phyloP scores from a whole-genome alignment of 2,888 invertebrate species.

The Protophormia terraenovae region DNA sequence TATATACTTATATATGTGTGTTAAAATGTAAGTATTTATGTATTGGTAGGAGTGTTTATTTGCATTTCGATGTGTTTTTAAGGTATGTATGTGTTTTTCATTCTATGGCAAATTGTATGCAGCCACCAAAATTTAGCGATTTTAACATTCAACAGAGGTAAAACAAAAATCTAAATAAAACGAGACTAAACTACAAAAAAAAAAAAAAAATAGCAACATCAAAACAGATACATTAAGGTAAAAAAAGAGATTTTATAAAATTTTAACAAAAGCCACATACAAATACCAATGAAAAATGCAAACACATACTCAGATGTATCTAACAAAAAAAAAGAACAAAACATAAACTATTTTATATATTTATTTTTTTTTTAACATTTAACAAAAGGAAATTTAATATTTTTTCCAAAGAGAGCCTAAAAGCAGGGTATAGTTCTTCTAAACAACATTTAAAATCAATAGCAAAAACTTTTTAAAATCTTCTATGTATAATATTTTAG shows the following conservation, averaged over 20 bases:
- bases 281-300: not conserved
- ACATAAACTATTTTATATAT: too few species aligned
- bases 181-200: not conserved
- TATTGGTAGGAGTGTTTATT: not conserved
- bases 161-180: not conserved
- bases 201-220: not conserved
- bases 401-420: not conserved
- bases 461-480: too few species aligned
- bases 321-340: not conserved
- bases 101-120: not conserved
- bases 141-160: not conserved
- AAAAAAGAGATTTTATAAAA: not conserved
- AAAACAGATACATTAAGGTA: not conserved
- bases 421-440: not conserved
- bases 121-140: not conserved
- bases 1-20: too few species aligned
- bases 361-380: too few species aligned
- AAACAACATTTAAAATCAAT: too few species aligned
- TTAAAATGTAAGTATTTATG: not conserved
- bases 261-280: not conserved
- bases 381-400: too few species aligned
- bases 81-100: not conserved
- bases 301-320: not conserved
- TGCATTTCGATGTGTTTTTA: not conserved
- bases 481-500: too few species aligned